Base-by-base conservation (phyloP, 1,140 invertebrate species). In the Pseudachorutes palmiensis region DNA sequence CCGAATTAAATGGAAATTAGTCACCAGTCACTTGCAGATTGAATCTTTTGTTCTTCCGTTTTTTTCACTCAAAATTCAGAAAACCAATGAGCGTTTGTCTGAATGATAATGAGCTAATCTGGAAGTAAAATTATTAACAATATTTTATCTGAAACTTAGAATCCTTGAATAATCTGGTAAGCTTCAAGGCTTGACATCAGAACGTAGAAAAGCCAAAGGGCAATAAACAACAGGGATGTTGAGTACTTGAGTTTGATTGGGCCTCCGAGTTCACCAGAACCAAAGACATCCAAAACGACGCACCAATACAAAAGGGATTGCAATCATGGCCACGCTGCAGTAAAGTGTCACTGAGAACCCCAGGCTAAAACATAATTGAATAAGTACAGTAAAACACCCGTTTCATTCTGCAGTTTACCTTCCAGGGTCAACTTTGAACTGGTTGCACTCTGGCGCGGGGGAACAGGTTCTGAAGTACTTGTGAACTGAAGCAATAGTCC, bases 261-360 rank as follows among this genome's bases (percentile, higher is more conserved):
- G 1, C 96, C 96, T 31, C 96, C 96, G 29, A 98, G 83, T 79
- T 98, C 96, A 26, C 95, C 96, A 31, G 91, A 92, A 30, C 95
- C 83, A 33, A 80, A 77, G 72, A 87, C 86, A 26, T 84, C 82
- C 12, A 60, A n/a, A 24, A 74, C 95, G 84, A 75, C 94, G 82
- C 14, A 92, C 67, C 69, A 98, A 77, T 67, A 98, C 82, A 0
- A 97, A 83, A 1, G 83, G 67, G 28, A 93, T 88, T 32, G 88
- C 88, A 30, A 91, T 76, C n/a, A 85, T 80, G n/a, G 91, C 91
- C 80, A 88, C 88, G 59, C 85, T 83, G 79, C 91, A 93, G 83
- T 92, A 94, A 67, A 93, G 81, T 16, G 90, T 92, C 71, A 94
- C 91, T 66, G 90, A 92, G 79, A 93, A 94, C 36, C 89, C 91